These are phyloP conservation scores for Diogma glabrata DNA, from an alignment of 2,888 invertebrate genomes.

Conservation along the genomic window DNA sequence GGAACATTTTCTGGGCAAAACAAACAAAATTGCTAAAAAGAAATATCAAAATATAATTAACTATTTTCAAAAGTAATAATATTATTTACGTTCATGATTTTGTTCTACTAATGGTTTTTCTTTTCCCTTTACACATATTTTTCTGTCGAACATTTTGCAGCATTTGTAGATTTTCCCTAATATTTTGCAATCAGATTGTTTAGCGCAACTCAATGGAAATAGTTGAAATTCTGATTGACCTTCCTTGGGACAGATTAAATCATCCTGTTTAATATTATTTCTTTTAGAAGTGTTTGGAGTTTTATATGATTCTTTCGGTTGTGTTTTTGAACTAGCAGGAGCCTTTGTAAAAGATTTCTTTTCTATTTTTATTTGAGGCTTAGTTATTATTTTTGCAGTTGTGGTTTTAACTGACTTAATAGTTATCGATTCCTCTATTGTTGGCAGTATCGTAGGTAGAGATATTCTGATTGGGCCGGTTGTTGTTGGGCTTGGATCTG, in stretches of 20 bases:
- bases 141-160: conserved; percentile 36
- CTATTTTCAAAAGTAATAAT: neutral
- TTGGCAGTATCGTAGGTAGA: conserved; percentile 28
- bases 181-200: conserved; percentile 30
- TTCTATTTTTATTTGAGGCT: conserved; percentile 35
- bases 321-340: neutral
- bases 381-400: conserved; percentile 34
- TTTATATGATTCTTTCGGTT: neutral
- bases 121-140: conserved; percentile 48
- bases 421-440: conserved; percentile 19
- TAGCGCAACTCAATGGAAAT: conserved; percentile 33
- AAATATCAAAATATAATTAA: neutral
- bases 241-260: conserved; percentile 35
- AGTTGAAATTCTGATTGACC: conserved; percentile 37
- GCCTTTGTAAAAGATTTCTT: no score
- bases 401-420: neutral
- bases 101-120: conserved; percentile 43
- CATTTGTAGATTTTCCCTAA: conserved; percentile 33
- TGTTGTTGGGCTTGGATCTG: no score
- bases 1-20: conserved; percentile 60
- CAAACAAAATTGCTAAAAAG: conserved; percentile 50
- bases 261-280: neutral
- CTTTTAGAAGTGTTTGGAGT: neutral
- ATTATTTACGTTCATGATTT: conserved; percentile 30
- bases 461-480: conserved; percentile 6